Percentiles rank a stretch among this genome's conserved stretches.
phyloP scores from a whole-genome alignment of 92 coral and sea anemone species.

The Parazoanthus swiftii region DNA sequence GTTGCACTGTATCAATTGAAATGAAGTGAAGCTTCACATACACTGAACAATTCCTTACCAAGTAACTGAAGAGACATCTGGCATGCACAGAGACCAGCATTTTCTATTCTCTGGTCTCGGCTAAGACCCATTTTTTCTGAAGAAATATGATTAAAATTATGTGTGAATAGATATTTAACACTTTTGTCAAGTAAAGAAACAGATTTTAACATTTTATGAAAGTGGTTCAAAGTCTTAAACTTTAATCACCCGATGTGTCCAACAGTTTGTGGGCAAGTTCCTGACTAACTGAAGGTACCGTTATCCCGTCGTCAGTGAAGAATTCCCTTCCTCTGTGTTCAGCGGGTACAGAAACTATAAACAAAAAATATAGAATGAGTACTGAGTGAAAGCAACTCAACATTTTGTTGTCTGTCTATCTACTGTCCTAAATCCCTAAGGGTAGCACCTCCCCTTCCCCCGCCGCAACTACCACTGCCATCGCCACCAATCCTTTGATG shows the following conservation, averaged over 20 bases:
- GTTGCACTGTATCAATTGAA: no score
- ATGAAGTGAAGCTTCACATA: no score
- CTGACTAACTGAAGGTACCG: constrained; percentile 74
- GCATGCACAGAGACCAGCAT: constrained; percentile 77
- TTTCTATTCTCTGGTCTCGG: constrained; percentile 69
- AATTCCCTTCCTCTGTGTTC: constrained; percentile 84
- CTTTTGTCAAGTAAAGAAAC: not conserved
- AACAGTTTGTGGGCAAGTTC: constrained; percentile 60
- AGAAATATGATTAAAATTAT: not conserved
- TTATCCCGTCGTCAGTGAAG: constrained; percentile 69
- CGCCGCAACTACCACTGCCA: no score
- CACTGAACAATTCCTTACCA: constrained; percentile 44
- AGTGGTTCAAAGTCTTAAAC: not conserved
- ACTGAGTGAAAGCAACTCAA: not conserved
- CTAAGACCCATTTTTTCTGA: constrained; percentile 82
- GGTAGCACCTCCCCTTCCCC: no score
- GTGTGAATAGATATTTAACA: no score
- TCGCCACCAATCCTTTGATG: no score
- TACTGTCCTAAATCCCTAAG: not conserved
- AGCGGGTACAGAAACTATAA: constrained; percentile 68
- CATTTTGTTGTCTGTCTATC: not conserved
- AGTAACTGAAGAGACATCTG: constrained; percentile 80
- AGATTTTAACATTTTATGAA: not conserved
- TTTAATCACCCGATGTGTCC: constrained; percentile 64
- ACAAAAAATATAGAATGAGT: not conserved